Evolutionary conservation across 2,888 invertebrate species (phyloP), one percentile per base, ranked within the genome.

Genomic region (Neocrepidodera transversa): DNA sequence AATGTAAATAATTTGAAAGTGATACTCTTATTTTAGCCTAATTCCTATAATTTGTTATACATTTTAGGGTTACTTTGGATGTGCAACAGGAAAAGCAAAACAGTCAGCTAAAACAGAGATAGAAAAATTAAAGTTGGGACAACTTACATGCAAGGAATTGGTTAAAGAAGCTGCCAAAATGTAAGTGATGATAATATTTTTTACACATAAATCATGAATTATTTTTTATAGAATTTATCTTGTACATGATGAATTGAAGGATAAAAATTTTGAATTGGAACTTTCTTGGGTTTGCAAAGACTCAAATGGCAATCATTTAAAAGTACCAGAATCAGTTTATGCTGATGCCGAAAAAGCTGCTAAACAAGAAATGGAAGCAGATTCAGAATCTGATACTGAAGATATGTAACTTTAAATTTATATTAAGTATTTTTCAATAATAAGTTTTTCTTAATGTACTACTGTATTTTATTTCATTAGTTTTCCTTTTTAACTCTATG

Each of bases 101-200:
- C 99, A 99, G 79, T 93, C 96, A 40, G 98, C 98, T 1, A 98
- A 99, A 83, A 99, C 99, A 43, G 99, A 99, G 85, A 97, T 99
- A 75, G 99, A 99, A 79, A 99, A 99, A 79, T 81, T 97, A 48
- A 96, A 95, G 78, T 83, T 95, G 62, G 85, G 88, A 14, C 91
- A 93, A 61, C 86, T 97, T 87, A 85, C 87, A 16, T 92, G 91
- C 64, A 88, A 87, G 66, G 94, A 97, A 53, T 81, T 97, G 49
- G 89, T 96, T 0, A 96, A 95, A 78, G 95, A 96, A 84, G 96
- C 96, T 26, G 96, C 97, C 13, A 92, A 94, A 83, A 93, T 94
- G 90, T 91, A 83, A 82, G 84, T 80, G 32, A 28, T 35, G 30
- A 13, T 1, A 51, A 13, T 4, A 6, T 30, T 14, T 8, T 7